These are phyloP conservation scores for Acyrthosiphon pisum DNA, from an alignment of 1,140 invertebrate species.

Conservation along the genomic window DNA sequence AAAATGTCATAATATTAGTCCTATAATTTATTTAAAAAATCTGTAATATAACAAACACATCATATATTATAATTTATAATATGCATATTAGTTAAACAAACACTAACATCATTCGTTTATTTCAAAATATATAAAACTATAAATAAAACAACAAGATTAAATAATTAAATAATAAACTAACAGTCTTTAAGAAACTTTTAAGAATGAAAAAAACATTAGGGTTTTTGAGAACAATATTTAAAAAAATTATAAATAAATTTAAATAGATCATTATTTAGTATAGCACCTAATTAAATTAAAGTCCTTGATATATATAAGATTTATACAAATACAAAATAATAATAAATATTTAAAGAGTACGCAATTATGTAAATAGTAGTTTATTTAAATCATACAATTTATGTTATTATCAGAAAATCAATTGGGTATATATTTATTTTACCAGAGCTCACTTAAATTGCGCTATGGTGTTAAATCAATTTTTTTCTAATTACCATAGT, in stretches of 20 bases:
- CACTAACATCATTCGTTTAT: not conserved
- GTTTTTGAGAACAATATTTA: not conserved
- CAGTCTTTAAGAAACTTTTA: slow-evolving; percentile 25
- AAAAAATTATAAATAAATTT: not conserved
- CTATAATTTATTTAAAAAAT: not conserved
- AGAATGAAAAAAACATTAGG: not conserved
- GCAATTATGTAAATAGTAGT: not conserved
- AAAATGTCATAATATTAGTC: not conserved
- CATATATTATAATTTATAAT: no score
- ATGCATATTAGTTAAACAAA: not conserved
- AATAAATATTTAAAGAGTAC: not conserved
- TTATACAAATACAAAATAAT: slow-evolving; percentile 35
- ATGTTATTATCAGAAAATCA: not conserved
- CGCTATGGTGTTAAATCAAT: slow-evolving; percentile 1
- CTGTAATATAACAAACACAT: not conserved
- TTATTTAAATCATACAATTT: not conserved
- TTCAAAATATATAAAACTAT: slow-evolving; percentile 37
- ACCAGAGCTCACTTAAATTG: not conserved
- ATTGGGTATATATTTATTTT: slow-evolving; percentile 25
- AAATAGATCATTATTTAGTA: slow-evolving; percentile 26
- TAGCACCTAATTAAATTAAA: slow-evolving; percentile 1
- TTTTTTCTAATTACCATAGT: slow-evolving; percentile 13
- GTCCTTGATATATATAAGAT: not conserved
- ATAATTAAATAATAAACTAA: slow-evolving; percentile 32
- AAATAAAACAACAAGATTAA: slow-evolving; percentile 34